Evolutionary conservation across 1,140 invertebrate species (phyloP).

Genomic region (Tetramorium parvispinum): DNA sequence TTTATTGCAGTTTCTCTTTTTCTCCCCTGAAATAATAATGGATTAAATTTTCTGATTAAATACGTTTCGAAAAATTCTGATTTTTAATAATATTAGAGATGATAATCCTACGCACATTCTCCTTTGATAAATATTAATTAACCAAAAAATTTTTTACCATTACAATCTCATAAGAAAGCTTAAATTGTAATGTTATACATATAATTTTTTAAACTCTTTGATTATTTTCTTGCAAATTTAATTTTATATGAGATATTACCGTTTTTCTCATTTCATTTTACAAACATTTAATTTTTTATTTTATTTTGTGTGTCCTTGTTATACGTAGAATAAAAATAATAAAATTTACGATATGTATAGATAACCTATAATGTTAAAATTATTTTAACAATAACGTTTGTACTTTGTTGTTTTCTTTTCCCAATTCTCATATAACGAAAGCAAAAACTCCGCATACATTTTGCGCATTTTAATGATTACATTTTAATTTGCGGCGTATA

Average conservation of each 20-base stretch:
- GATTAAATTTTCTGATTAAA: not conserved
- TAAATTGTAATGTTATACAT: not conserved
- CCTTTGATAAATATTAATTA: not conserved
- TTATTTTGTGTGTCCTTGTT: not conserved
- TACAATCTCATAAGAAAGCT: not conserved
- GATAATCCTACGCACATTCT: not conserved
- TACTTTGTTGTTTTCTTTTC: constrained; percentile 32
- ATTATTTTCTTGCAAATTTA: not conserved
- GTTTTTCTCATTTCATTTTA: not conserved
- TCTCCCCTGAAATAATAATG: not conserved
- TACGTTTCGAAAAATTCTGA: not conserved
- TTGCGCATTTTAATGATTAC: constrained; percentile 47
- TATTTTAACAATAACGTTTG: constrained; percentile 39
- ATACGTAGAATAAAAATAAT: not conserved
- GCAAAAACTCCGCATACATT: constrained; percentile 29
- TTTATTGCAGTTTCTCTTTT: not conserved
- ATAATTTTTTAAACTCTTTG: not conserved
- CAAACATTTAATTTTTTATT: constrained; percentile 19
- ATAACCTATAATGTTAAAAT: not conserved
- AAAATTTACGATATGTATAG: constrained; percentile 26
- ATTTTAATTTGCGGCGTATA: constrained; percentile 41
- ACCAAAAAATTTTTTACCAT: not conserved
- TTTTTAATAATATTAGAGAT: not conserved
- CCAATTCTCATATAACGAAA: constrained; percentile 42
- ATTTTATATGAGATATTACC: not conserved